Conservation (phyloP, 2,797 vertebrate genomes). For the Lacerta bilineata region DNA sequence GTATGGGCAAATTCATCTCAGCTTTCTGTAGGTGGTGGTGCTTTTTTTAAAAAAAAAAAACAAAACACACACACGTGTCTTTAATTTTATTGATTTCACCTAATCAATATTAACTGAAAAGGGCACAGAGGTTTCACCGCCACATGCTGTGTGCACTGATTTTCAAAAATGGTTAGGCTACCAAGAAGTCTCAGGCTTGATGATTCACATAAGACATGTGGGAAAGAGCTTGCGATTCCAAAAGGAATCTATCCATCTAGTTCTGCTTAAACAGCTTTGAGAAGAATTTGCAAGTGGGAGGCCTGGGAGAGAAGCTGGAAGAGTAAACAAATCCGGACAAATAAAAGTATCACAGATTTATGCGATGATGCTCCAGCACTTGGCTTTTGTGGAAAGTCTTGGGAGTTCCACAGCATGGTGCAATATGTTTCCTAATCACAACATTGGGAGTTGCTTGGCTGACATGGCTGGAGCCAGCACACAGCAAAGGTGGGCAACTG, state of each 20-base stretch:
- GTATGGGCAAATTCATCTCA: not conserved
- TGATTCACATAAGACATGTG: not conserved
- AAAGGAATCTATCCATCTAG: not conserved
- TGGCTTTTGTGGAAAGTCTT: not conserved
- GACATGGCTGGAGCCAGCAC: not conserved
- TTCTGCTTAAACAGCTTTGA: constrained; percentile 9
- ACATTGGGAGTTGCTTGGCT: constrained; percentile 1
- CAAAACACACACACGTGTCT: not conserved
- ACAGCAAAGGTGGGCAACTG: not conserved
- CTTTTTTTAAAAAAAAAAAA: not conserved
- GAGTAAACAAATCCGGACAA: constrained; percentile 21
- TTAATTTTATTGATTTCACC: constrained; percentile 11
- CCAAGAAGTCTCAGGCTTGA: not conserved
- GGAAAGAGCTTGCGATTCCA: not conserved
- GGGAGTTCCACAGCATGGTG: not conserved
- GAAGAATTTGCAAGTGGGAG: constrained; percentile 17
- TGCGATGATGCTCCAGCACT: not conserved
- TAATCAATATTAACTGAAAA: constrained; percentile 31
- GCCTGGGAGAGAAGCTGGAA: not conserved
- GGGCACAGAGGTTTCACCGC: not conserved
- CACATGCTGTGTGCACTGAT: not conserved
- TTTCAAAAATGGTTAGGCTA: constrained; percentile 2
- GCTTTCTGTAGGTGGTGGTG: not conserved
- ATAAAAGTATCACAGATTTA: constrained; percentile 2
- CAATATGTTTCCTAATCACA: not conserved